Evolutionary conservation across 2,113 vertebrate species (phyloP), one percentile per base, ranked within the genome.

Genomic region (Chitala chitala): DNA sequence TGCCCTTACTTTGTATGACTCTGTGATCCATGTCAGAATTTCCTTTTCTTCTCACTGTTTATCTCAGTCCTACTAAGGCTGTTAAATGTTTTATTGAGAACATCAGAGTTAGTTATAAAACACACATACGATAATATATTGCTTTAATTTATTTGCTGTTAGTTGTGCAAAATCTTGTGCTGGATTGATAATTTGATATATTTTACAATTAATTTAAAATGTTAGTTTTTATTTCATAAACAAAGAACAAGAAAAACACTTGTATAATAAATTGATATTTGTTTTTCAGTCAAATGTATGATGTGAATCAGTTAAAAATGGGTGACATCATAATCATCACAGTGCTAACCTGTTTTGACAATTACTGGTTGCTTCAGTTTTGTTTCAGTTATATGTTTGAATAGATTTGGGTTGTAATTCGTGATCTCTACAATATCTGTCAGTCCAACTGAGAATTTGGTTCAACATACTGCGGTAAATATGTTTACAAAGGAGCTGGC

Each of bases 181-280:
- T 20, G 12, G 40, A n/a, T n/a, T 72, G 46, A 29, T 72, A 26
- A 46, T 13, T 48, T 68, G 66, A 48, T 73, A 33, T n/a, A n/a
- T n/a, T n/a, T n/a, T n/a, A n/a, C n/a, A n/a, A n/a, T n/a, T n/a
- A n/a, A n/a, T 73, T 59, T 51, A 5, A 61, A 13, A 51, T 15
- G 5, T 36, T 56, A 56, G 22, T 13, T 71, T 51, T 50, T 51
- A 38, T 2, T 24, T 61, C 44, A 61, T 44, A 9, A 72, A 46
- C 12, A 44, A 31, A 59, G 31, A 64, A 31, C 17, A 15, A 61
- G 54, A 73, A 48, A 26, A 48, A 10, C 56, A 61, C 58, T 73
- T 38, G 26, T 73, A 33, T 63, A 15, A 38, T 73, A 50, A 33
- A n/a, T n/a, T n/a, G n/a, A n/a, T n/a, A n/a, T 55, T 58, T 36